Conservation (phyloP, 2,113 vertebrate genomes). For the Thryonomys swinderianus region DNA sequence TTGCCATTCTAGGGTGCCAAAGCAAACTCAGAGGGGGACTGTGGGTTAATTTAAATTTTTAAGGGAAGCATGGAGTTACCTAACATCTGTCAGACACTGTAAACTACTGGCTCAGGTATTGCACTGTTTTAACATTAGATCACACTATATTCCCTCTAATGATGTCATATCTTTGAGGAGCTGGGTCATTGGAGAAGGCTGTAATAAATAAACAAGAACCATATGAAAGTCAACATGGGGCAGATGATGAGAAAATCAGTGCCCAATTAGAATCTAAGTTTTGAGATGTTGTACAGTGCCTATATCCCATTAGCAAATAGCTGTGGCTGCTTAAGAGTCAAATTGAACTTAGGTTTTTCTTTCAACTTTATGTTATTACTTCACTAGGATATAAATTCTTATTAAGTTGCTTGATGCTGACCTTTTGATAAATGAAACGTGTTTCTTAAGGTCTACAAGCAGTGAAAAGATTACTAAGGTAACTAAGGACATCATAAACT, state of each 20-base stretch:
- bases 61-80: neutral
- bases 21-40: slow-evolving; percentile 16
- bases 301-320: neutral
- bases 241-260: neutral
- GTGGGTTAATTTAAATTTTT: slow-evolving; percentile 12
- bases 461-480: neutral
- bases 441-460: slow-evolving; percentile 2
- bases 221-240: slow-evolving; percentile 44
- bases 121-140: slow-evolving; percentile 42
- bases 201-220: slow-evolving; percentile 56
- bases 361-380: slow-evolving; percentile 35
- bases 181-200: slow-evolving; percentile 11
- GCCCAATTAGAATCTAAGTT: neutral
- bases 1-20: neutral
- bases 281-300: neutral
- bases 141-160: slow-evolving; percentile 14
- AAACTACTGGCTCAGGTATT: slow-evolving; percentile 15
- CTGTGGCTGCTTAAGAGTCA: neutral
- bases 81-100: slow-evolving; percentile 25
- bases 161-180: slow-evolving; percentile 46
- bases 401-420: neutral
- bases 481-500: neutral
- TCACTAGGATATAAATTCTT: slow-evolving; percentile 4
- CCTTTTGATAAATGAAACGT: neutral
- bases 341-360: slow-evolving; percentile 44